phyloP scores from a whole-genome alignment of 2,888 invertebrate genomes.

The Epirrhoe alternata region DNA sequence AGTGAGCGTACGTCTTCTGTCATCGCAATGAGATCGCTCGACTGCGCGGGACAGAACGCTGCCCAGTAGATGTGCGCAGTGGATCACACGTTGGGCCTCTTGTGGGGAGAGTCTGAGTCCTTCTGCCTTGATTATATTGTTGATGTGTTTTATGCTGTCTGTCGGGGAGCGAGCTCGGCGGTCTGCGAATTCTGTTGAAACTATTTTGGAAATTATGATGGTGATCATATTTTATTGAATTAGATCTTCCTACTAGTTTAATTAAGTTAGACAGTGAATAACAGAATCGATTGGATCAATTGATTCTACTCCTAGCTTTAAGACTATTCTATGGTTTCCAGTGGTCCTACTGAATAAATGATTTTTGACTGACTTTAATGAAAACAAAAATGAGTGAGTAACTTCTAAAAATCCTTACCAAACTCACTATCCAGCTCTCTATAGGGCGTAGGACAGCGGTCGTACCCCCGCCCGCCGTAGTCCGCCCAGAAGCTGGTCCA shows the following conservation, averaged over 20 bases:
- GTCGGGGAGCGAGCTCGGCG: slow-evolving; percentile 62
- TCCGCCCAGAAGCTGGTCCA: slow-evolving; percentile 78
- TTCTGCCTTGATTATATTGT: slow-evolving; percentile 67
- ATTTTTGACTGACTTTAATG: too few species aligned
- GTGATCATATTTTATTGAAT: too few species aligned
- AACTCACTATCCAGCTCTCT: slow-evolving; percentile 71
- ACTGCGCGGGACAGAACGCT: slow-evolving; percentile 71
- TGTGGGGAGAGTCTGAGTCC: slow-evolving; percentile 70
- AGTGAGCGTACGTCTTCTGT: slow-evolving; percentile 66
- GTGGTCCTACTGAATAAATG: too few species aligned
- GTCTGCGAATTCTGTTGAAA: slow-evolving; percentile 44
- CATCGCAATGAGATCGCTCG: slow-evolving; percentile 45
- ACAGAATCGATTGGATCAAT: too few species aligned
- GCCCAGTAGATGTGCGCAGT: slow-evolving; percentile 75
- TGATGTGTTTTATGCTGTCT: slow-evolving; percentile 61
- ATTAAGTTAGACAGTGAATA: too few species aligned
- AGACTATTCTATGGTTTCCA: too few species aligned
- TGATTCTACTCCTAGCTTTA: too few species aligned
- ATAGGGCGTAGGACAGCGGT: slow-evolving; percentile 78
- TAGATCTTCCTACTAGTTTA: too few species aligned
- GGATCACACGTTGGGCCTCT: slow-evolving; percentile 75
- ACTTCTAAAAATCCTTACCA: slow-evolving; percentile 48
- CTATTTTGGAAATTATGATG: background rate
- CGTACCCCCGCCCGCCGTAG: slow-evolving; percentile 69
- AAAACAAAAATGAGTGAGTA: too few species aligned